Evolutionary conservation across 2,797 vertebrate species (phyloP).

Genomic region (Sebastes steindachneri): DNA sequence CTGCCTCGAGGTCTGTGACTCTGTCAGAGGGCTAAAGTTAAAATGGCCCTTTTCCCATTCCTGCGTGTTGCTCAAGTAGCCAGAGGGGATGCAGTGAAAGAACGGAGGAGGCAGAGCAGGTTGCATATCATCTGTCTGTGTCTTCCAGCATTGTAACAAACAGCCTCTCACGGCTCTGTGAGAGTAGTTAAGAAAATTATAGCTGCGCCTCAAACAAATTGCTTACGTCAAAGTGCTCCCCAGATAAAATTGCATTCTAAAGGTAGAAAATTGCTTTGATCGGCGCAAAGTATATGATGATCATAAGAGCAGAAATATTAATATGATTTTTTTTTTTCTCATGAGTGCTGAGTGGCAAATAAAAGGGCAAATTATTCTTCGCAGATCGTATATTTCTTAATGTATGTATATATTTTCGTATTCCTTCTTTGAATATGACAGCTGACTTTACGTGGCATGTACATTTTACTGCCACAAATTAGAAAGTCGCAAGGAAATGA

Average conservation of each 20-base stretch:
- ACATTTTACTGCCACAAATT: not conserved
- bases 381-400: not conserved
- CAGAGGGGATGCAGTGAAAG: constrained; percentile 60
- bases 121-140: constrained; percentile 72
- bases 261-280: constrained; percentile 51
- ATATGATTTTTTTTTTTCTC: not conserved
- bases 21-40: constrained; percentile 60
- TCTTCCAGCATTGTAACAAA: constrained; percentile 69
- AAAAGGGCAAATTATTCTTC: not conserved
- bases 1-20: constrained; percentile 38
- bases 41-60: constrained; percentile 53
- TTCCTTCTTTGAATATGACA: not conserved
- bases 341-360: constrained; percentile 6
- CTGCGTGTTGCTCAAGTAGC: constrained; percentile 59
- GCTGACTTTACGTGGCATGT: not conserved
- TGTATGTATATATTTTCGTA: not conserved
- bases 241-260: constrained; percentile 56
- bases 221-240: constrained; percentile 57
- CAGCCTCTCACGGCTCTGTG: constrained; percentile 60
- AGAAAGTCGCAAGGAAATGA: not conserved
- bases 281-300: not conserved
- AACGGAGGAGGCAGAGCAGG: constrained; percentile 64
- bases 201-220: constrained; percentile 67
- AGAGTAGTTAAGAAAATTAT: constrained; percentile 75
- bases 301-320: not conserved